These are phyloP conservation scores for Pterocles orientalis DNA, from an alignment of 2,113 vertebrate species.

Conservation along the genomic window DNA sequence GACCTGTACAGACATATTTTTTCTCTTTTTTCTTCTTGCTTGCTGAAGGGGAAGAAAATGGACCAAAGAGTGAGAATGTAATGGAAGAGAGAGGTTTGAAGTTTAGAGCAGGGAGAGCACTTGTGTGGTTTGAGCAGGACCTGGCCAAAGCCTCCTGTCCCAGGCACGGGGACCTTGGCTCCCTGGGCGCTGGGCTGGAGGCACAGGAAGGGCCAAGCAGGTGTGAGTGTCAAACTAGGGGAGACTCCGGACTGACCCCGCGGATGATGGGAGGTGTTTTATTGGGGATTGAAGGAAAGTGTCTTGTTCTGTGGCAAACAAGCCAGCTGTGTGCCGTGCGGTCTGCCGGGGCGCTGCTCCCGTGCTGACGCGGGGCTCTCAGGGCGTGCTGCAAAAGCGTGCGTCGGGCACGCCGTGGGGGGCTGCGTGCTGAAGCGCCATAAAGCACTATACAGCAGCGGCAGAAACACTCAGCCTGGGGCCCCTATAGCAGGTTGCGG, in stretches of 20 bases:
- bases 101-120: neutral
- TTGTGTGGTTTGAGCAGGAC: neutral
- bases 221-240: neutral
- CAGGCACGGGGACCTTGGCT: neutral
- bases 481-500: slow-evolving; percentile 15
- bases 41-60: neutral
- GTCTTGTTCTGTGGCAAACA: neutral
- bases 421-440: neutral
- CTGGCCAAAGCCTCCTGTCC: neutral
- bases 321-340: rapidly evolving
- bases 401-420: rapidly evolving
- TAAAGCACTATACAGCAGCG: neutral
- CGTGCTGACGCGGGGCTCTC: neutral
- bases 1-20: neutral
- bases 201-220: neutral
- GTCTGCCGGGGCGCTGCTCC: neutral
- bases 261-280: neutral
- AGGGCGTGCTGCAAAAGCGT: neutral
- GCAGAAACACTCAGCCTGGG: neutral
- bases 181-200: neutral
- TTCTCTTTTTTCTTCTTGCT: neutral
- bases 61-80: neutral
- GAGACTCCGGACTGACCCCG: neutral
- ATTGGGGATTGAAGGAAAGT: neutral
- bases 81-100: neutral